A percentile compares a stretch with the other conserved stretches of the same genome.
These are phyloP conservation scores for Mohoua ochrocephala DNA, from an alignment of 2,113 vertebrate genomes.

Conservation along the genomic window DNA sequence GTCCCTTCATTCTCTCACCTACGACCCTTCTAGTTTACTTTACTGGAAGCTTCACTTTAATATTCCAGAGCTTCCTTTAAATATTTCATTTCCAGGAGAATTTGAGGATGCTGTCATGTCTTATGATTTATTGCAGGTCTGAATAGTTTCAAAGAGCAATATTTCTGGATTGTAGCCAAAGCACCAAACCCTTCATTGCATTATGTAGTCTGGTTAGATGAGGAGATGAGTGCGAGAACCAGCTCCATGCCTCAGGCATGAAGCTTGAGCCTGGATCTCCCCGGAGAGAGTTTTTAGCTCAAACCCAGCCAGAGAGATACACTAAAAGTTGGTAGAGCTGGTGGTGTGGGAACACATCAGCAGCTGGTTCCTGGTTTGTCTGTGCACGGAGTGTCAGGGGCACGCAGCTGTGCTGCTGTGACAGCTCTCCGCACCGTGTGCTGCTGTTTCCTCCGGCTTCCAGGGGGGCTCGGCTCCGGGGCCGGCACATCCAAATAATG, in stretches of 20 bases:
- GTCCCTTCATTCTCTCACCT: background rate
- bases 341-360: fast-evolving
- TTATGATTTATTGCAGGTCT: background rate
- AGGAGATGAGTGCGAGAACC: background rate
- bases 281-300: background rate
- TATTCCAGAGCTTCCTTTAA: slow-evolving; percentile 11
- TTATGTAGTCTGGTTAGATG: background rate
- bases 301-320: background rate
- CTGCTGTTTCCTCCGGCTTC: fast-evolving
- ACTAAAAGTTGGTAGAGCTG: background rate
- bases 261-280: background rate
- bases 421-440: background rate
- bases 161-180: background rate
- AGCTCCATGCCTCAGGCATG: background rate
- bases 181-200: background rate
- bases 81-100: slow-evolving; percentile 45
- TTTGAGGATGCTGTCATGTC: background rate
- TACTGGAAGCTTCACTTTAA: background rate
- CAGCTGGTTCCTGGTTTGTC: background rate
- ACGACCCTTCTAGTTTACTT: background rate
- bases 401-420: background rate
- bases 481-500: background rate
- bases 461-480: background rate
- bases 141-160: background rate
- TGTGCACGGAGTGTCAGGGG: fast-evolving